Evolutionary conservation across 2,888 invertebrate species (phyloP), one percentile per base, ranked within the genome.

Genomic region (Cryptops parisi): DNA sequence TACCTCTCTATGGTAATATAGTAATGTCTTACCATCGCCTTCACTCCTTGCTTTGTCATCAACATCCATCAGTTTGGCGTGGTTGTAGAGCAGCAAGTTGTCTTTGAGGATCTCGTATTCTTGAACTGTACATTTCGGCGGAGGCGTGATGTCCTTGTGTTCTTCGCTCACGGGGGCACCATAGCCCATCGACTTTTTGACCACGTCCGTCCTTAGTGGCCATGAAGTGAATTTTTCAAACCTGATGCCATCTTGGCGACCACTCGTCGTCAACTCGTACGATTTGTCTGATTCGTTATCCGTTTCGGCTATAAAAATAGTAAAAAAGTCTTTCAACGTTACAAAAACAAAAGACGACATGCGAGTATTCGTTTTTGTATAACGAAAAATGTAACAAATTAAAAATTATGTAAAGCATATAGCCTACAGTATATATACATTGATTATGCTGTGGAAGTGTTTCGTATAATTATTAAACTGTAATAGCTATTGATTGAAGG

Each of bases 61-160:
- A 62, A 77, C 75, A 2, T 77, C 74, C 74, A 79, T 77, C 59
- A 79, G 69, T 61, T 78, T 74, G 51, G 78, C 78, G 64, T 80
- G 79, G 67, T 78, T 78, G 66, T 78, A 79, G 22, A 79, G 69
- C 58, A 80, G 67, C 60, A 80, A 70, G 69, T 80, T 80, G 63
- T 80, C 80, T 73, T 80, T 80, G 75, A 80, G 77, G 59, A 79
- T 78, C 69, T 79, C 79, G 64, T 79, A 80, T 66, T 78, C 78
- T 61, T 79, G 78, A 61, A 77, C 74, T n/a, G 78, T 73, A 63
- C 80, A 80, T 48, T 41, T 26, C 17, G 40, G 49, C 26, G 41
- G 1, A 2, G 26, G 12, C 17, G 49, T 39, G 12, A 17, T 22
- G 15, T 33, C 39, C 19, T 22, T 27, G 43, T 22, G 23, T 19